Base-by-base conservation (phyloP, 2,888 invertebrate genomes). In the Diplolepis rosae region DNA sequence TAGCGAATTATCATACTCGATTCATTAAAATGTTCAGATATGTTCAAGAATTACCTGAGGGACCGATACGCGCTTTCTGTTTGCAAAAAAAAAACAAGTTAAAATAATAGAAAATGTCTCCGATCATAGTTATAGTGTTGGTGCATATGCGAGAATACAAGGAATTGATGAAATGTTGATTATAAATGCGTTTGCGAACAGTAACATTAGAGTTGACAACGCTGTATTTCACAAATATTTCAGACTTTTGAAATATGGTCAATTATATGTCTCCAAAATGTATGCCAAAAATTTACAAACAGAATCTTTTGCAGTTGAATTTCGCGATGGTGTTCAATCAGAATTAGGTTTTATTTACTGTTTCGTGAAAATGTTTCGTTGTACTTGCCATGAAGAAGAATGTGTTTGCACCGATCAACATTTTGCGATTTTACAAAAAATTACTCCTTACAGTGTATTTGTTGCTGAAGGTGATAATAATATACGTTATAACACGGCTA, bases 331-430 rank as follows among this genome's bases (percentile, higher is more conserved):
- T 22, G 22, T 65, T 11, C 48, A 45, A 65, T 6, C 39, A 9
- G 45, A 67, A n/a, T 45, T 72, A 4, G 73, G 75, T 42, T 18
- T 45, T n/a, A 50, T 77, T 50, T 9, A 71, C n/a, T 72, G 51
- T 69, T 72, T 77, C 30, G 32, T 73, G 9, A 73, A 70, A 66
- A 7, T 66, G 22, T 7, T 15, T 4, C 7, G 39, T 3, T 77
- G 73, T 35, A 61, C 71, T 51, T 75, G 75, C 42, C 13, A 15
- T 11, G n/a, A 67, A 45, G 27, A 5, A 22, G 50, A 30, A 13
- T 77, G 75, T 69, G 52, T 52, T 61, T 77, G 77, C 51, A 28
- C 35, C n/a, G 48, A 28, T 66, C 27, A 35, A 11, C 73, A 72
- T 70, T 68, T 67, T 51, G 76, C 73, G 32, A 72, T 76, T 39